phyloP scores from a whole-genome alignment of 1,140 invertebrate species.

The Leucophenga varia region DNA sequence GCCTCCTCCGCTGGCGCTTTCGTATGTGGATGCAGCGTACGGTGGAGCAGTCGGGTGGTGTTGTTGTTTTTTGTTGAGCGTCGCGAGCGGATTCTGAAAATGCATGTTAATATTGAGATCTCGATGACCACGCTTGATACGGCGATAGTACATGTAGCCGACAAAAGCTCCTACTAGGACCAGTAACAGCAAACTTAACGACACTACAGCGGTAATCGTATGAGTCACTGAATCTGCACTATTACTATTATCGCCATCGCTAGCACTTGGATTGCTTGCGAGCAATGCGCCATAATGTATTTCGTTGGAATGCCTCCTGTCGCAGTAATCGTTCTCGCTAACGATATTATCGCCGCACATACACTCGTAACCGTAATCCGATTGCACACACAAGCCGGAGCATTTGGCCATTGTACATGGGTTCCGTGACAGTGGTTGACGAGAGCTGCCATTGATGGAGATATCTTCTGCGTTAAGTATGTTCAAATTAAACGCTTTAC shows the following conservation, averaged over 20 bases:
- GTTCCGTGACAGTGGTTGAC: slow-evolving; percentile 59
- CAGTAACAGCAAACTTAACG: slow-evolving; percentile 11
- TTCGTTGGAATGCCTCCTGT: slow-evolving; percentile 27
- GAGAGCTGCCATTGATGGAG: slow-evolving; percentile 60
- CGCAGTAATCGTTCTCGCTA: slow-evolving; percentile 40
- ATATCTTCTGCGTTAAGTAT: slow-evolving; percentile 59
- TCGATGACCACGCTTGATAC: slow-evolving; percentile 34
- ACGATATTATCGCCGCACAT: slow-evolving; percentile 59
- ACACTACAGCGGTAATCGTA: slow-evolving; percentile 1
- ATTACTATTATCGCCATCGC: neutral
- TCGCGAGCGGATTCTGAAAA: slow-evolving; percentile 55
- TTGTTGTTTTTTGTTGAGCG: slow-evolving; percentile 21
- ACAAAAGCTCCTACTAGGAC: slow-evolving; percentile 11
- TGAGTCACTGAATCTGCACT: no score
- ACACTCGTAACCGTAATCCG: slow-evolving; percentile 57
- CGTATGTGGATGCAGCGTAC: neutral
- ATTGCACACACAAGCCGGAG: slow-evolving; percentile 61
- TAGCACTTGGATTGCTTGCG: neutral
- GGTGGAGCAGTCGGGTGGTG: slow-evolving; percentile 5
- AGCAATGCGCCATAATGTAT: slow-evolving; percentile 14
- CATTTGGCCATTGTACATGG: slow-evolving; percentile 59
- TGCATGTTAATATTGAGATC: slow-evolving; percentile 55
- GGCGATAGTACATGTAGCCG: slow-evolving; percentile 42
- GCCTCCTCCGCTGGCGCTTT: neutral
- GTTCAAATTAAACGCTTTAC: slow-evolving; percentile 56